Percentiles rank a stretch among this genome's conserved stretches.
phyloP scores from a whole-genome alignment of 2,888 invertebrate species.

The Petrolisthes manimaculis region DNA sequence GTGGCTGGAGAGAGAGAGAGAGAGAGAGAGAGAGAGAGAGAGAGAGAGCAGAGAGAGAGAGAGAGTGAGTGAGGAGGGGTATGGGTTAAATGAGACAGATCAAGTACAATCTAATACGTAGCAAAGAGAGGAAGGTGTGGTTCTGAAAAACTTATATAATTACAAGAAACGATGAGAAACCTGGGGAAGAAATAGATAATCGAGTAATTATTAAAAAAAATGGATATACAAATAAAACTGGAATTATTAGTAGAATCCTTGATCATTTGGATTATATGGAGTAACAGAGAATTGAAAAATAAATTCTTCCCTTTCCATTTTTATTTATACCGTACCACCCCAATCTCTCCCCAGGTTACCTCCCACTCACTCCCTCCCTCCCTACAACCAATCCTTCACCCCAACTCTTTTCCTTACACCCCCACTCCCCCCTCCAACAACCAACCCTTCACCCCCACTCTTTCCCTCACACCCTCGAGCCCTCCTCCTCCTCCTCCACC shows the following conservation, averaged over 20 bases:
- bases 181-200: too few species aligned
- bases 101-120: neutral
- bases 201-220: too few species aligned
- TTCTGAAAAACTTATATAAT: too few species aligned
- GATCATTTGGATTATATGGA: too few species aligned
- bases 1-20: neutral
- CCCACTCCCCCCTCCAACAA: neutral
- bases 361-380: neutral
- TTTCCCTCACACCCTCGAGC: neutral
- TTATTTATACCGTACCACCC: neutral
- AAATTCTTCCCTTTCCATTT: neutral
- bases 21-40: conserved; percentile 2
- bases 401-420: neutral
- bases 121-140: too few species aligned
- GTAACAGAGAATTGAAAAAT: too few species aligned
- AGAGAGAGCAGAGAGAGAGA: conserved; percentile 19
- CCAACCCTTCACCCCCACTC: neutral
- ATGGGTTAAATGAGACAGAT: neutral
- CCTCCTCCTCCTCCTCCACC: neutral
- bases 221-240: too few species aligned
- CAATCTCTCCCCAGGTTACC: neutral
- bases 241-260: too few species aligned
- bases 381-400: neutral
- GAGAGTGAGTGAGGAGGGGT: conserved; percentile 16
- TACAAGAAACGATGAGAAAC: too few species aligned